Percentiles rank a stretch among this genome's conserved stretches.
Conservation (phyloP, 2,797 vertebrate species). For the Enteromius radiatus region DNA sequence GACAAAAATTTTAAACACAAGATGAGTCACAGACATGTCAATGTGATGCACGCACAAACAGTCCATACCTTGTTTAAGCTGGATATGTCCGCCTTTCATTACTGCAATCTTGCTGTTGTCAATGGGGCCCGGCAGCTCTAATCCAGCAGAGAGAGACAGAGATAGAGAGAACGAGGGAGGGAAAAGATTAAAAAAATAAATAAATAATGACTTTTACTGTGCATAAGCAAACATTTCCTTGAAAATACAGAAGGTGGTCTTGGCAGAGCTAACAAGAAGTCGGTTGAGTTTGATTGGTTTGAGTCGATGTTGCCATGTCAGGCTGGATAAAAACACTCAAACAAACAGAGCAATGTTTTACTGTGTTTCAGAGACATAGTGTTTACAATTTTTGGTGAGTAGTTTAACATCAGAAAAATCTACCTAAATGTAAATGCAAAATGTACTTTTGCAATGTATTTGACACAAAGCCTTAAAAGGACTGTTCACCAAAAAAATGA, state of each 20-base stretch:
- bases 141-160: neutral
- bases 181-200: neutral
- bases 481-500: neutral
- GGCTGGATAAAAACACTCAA: neutral
- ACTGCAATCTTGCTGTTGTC: conserved; percentile 95
- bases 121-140: conserved; percentile 93
- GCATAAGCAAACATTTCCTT: conserved; percentile 3
- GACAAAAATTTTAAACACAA: neutral
- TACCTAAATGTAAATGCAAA: neutral
- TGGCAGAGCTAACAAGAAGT: neutral
- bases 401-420: neutral
- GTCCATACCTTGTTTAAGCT: conserved; percentile 91
- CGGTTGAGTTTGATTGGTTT: neutral
- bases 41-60: neutral
- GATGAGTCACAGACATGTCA: neutral
- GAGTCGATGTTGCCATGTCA: neutral
- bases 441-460: neutral
- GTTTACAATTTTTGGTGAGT: neutral
- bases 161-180: neutral
- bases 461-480: neutral
- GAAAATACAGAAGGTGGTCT: conserved; percentile 32
- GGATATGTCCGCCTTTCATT: conserved; percentile 90
- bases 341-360: conserved; percentile 9
- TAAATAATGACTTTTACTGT: neutral
- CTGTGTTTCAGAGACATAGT: neutral